Evolutionary conservation across 2,113 vertebrate genomes (phyloP).

Genomic region (Phalacrocorax pelagicus): DNA sequence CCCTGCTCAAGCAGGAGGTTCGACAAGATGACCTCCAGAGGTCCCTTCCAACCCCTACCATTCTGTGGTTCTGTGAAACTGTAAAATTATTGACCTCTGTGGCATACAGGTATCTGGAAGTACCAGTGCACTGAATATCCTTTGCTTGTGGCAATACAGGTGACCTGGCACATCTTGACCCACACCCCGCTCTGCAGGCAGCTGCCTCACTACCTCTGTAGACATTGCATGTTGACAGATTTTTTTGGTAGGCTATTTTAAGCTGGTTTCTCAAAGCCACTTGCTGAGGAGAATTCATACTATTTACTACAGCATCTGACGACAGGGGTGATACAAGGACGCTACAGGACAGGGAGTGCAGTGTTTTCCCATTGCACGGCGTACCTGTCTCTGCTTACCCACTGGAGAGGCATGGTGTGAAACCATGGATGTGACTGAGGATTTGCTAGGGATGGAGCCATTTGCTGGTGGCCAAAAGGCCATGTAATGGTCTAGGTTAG

Average conservation of each 20-base stretch:
- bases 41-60: too few species aligned
- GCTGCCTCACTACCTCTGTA: not conserved
- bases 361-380: not conserved
- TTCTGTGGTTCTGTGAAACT: not conserved
- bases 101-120: not conserved
- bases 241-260: not conserved
- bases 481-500: not conserved
- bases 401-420: not conserved
- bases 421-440: not conserved
- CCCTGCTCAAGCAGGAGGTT: too few species aligned
- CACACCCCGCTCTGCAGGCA: not conserved
- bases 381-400: not conserved
- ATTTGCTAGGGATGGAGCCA: not conserved
- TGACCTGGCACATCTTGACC: not conserved
- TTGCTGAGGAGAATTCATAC: not conserved
- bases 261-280: not conserved
- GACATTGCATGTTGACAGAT: not conserved
- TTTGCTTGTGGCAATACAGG: not conserved
- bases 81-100: not conserved
- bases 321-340: not conserved
- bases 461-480: not conserved
- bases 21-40: too few species aligned
- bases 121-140: not conserved
- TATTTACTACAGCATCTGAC: not conserved
- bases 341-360: not conserved